These are phyloP conservation scores for Cataglyphis rosenhaueri DNA, from an alignment of 2,888 invertebrate genomes.

Conservation along the genomic window DNA sequence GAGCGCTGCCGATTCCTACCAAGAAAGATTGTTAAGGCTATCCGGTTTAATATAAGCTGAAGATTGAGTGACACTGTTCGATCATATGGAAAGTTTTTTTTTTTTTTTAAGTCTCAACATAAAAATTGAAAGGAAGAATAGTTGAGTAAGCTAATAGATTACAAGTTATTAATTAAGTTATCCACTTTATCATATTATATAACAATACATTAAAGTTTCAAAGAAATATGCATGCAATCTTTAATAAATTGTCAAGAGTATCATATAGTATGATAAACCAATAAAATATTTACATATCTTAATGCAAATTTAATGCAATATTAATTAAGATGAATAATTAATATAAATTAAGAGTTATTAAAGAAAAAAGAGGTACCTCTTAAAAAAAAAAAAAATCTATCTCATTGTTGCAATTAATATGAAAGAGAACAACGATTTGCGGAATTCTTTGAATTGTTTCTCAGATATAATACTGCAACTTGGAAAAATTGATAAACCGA, in stretches of 20 bases:
- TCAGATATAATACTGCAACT: constrained; percentile 33
- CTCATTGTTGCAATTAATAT: background rate
- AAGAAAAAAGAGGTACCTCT: background rate
- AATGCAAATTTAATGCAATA: too few relatives aligned
- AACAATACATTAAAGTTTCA: background rate
- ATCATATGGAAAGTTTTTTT: background rate
- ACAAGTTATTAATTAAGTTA: background rate
- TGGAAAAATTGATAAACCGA: constrained; percentile 57
- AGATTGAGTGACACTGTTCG: background rate
- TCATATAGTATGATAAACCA: background rate
- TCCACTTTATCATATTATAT: background rate
- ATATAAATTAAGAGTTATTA: too few relatives aligned
- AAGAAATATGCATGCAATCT: background rate
- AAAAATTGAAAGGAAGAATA: background rate
- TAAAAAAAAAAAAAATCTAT: background rate
- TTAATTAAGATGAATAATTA: too few relatives aligned
- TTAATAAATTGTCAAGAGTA: background rate
- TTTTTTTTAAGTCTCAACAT: background rate
- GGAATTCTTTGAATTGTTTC: constrained; percentile 40
- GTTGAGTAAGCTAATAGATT: background rate
- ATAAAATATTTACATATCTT: background rate
- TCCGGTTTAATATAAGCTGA: constrained; percentile 23
- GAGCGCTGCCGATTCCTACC: constrained; percentile 45
- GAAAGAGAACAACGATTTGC: constrained; percentile 20
- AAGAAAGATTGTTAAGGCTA: constrained; percentile 33